Evolutionary conservation across 2,888 invertebrate species (phyloP), one percentile per base, ranked within the genome.

Genomic region (Parnassius orleans): DNA sequence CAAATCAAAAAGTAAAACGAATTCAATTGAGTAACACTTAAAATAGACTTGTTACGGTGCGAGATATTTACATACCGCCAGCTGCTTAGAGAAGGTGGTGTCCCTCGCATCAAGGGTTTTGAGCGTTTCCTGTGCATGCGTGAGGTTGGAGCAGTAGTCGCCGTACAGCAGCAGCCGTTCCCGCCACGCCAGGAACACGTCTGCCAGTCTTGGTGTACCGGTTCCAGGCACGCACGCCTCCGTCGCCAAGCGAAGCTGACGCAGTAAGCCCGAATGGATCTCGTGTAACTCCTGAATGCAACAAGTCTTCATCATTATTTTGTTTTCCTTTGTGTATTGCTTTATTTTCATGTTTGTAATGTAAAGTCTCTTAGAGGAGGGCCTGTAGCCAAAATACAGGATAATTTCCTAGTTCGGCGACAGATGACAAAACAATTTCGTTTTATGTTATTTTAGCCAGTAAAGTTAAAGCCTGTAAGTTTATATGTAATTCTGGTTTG

Each of bases 111-210:
- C 95, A 7, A 95, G 79, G 51, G 95, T 94, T 83, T 97, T 97
- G 64, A 99, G 93, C 64, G 95, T 92, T 67, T 95, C 95, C 80
- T 98, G 97, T n/a, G 98, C 98, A 60, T 93, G 92, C 1, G 98
- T 96, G 66, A 99, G 93, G 85, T 98, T 97, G 54, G 98, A 96
- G 90, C 99, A 99, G 86, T 98, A 99, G 78, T 97, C 96, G 12
- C 98, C 99, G 80, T 99, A 99, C 61, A 98, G 94, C 46, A 99
- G 93, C 81, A 99, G 96, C 66, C 95, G 95, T 79, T 97, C 96
- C 73, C 98, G 95, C 94, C 96, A 98, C 72, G 96, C 95, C 57
- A 98, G 93, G 90, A 99, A 99, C 67, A 97, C 96, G 81, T 95
- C 95, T 56, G 96, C 96, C 59, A 98, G 77, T 0, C 90, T 83